Evolutionary conservation across 2,888 invertebrate species (phyloP), one percentile per base, ranked within the genome.

Genomic region (Osedax frankpressi): DNA sequence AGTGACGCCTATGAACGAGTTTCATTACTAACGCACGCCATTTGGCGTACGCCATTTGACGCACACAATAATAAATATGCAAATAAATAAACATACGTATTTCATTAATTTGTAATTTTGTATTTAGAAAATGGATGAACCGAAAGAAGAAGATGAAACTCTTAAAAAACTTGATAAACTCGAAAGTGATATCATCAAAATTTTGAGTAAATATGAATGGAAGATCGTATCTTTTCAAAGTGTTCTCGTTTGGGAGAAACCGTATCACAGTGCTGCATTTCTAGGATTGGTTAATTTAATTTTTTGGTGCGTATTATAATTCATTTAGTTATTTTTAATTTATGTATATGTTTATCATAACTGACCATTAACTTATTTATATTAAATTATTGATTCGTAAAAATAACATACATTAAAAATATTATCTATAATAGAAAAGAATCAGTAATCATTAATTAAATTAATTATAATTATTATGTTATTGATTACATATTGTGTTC

Each of bases 241-340:
- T 74, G 76, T 84, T 27, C 77, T 85, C 62, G 83, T 84, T 44
- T 85, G 85, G 85, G 84, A 84, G 75, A 81, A 80, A 74, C 84
- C 84, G 14, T 78, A 77, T 27, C 77, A 78, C 74, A 83, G 83
- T 76, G 80, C 81, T 14, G 77, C 81, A 59, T 78, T 82, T 73
- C 80, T 85, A 74, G 75, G 81, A 25, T 74, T 78, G 71, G 79
- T 83, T 73, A 84, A 84, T 78, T 76, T 80, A 72, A 75, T 83
- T 74, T 84, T 83, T 80, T 84, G 84, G 84, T 84, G 78, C 78
- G 82, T 79, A 25, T 71, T 26, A 65, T 11, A 65, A 65, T 24
- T 27, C 29, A n/a, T n/a, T n/a, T n/a, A n/a, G n/a, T n/a, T n/a
- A n/a, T n/a, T n/a, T n/a, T n/a, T n/a, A n/a, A n/a, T n/a, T n/a